Base-by-base conservation (phyloP, 2,888 invertebrate species). In the Macrophya alboannulata region DNA sequence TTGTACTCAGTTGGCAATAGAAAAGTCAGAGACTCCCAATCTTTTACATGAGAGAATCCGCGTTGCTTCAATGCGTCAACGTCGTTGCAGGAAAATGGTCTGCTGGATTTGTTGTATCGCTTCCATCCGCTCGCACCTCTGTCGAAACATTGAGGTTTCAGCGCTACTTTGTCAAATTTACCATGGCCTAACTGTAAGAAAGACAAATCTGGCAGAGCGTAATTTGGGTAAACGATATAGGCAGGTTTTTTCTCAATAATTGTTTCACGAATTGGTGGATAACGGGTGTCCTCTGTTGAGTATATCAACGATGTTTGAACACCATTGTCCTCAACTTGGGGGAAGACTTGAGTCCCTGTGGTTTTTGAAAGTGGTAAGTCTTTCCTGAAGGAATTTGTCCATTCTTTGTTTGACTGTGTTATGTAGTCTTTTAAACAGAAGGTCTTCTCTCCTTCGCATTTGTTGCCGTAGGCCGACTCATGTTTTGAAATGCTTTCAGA, bases 21-120 rank as follows among this genome's bases (percentile, higher is more conserved):
- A 88, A 98, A 97, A 90, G 97, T 98, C 83, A 99, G 94, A 0
- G 98, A 98, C 90, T 98, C 98, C 99, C 99, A 99, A 93, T 99
- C 99, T 92, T 96, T 96, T 10, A 99, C 97, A 92, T 98, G 98
- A 68, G 96, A 95, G 87, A 98, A 96, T 84, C 97, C 97, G 93
- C 97, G 96, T 91, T 96, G 96, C 91, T 96, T 96, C 62, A 98
- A 93, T 87, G 96, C 95, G 93, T 98, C 98, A 82, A 98, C 95
- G 91, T 98, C 98, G 90, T 96, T 97, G 91, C 96, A 97, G 72
- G 97, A 97, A 91, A 97, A 96, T 0, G 97, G 97, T 87, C 96
- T 94, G 90, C 95, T 92, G 79, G 94, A 87, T 86, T 88, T 91
- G 86, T 86, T 87, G 59, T 89, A 90, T 92, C 93, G 89, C 90